These are phyloP conservation scores for Halichoerus grypus DNA, from an alignment of 2,113 vertebrate genomes.

Conservation along the genomic window DNA sequence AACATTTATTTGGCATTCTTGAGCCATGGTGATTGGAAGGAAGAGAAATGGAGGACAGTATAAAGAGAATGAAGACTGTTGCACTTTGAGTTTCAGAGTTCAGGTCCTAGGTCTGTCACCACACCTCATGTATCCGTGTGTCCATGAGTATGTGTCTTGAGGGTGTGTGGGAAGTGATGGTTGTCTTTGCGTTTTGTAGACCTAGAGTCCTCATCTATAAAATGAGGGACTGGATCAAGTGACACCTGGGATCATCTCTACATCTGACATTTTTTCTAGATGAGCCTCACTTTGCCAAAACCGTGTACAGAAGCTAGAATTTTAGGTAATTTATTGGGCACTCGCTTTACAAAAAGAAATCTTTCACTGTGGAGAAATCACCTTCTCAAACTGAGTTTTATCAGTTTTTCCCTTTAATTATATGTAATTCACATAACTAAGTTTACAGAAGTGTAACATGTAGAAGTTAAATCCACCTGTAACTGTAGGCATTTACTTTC, in stretches of 20 bases:
- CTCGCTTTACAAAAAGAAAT: conserved; percentile 8
- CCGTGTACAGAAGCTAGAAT: neutral
- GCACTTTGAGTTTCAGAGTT: neutral
- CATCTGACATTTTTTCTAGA: conserved; percentile 17
- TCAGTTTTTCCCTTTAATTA: conserved; percentile 15
- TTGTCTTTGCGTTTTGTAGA: conserved; percentile 48
- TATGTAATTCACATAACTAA: conserved; percentile 23
- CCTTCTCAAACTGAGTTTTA: conserved; percentile 26
- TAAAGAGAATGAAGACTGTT: conserved; percentile 14
- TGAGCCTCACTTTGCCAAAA: conserved; percentile 17
- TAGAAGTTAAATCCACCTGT: conserved; percentile 24
- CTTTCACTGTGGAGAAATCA: conserved; percentile 39
- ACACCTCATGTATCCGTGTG: neutral
- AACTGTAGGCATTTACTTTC: neutral
- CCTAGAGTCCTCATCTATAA: conserved; percentile 29
- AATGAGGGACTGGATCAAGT: neutral
- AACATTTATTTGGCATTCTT: conserved; percentile 41
- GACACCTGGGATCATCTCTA: neutral
- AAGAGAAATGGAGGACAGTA: conserved; percentile 23
- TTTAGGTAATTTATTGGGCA: neutral
- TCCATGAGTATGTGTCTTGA: neutral
- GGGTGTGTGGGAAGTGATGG: neutral
- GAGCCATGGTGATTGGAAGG: conserved; percentile 31
- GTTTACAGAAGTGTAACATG: neutral
- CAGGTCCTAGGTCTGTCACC: neutral